Evolutionary conservation across 2,113 vertebrate genomes (phyloP).

Genomic region (Poeciliopsis occidentalis): DNA sequence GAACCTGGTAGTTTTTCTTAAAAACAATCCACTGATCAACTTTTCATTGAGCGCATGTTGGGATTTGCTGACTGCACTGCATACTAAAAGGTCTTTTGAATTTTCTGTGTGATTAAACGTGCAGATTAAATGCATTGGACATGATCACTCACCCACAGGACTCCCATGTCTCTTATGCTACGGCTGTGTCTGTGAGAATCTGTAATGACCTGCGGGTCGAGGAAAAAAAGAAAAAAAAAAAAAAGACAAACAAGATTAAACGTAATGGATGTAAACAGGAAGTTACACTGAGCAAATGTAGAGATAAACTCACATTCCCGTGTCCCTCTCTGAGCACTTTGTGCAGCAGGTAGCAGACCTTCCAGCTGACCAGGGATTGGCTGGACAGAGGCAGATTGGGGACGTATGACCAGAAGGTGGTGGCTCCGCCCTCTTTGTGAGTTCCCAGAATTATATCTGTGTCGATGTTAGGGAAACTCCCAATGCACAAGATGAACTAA

Average conservation of each 20-base stretch:
- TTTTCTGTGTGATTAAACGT: too few relatives aligned
- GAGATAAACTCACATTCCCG: slow-evolving; percentile 77
- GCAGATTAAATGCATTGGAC: too few relatives aligned
- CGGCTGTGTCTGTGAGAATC: slow-evolving; percentile 61
- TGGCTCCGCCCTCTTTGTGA: slow-evolving; percentile 90
- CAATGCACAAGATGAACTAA: neutral
- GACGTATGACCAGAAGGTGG: slow-evolving; percentile 91
- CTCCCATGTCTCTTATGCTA: slow-evolving; percentile 66
- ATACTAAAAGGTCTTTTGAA: neutral
- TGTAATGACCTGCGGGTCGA: slow-evolving; percentile 33
- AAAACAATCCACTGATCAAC: neutral
- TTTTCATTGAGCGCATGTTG: neutral
- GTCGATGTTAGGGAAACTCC: slow-evolving; percentile 78
- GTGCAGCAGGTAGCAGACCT: slow-evolving; percentile 97
- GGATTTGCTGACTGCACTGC: neutral
- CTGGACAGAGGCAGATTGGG: slow-evolving; percentile 91
- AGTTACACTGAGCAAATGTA: too few relatives aligned
- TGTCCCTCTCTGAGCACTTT: slow-evolving; percentile 93
- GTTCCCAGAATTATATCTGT: slow-evolving; percentile 88
- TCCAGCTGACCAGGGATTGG: slow-evolving; percentile 94
- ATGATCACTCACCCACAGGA: slow-evolving; percentile 66
- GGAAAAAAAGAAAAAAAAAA: neutral
- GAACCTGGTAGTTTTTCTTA: neutral
- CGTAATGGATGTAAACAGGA: neutral
- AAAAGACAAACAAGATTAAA: neutral